Conservation (phyloP, 2,888 invertebrate genomes). For the Rhamphomyia laevipes region DNA sequence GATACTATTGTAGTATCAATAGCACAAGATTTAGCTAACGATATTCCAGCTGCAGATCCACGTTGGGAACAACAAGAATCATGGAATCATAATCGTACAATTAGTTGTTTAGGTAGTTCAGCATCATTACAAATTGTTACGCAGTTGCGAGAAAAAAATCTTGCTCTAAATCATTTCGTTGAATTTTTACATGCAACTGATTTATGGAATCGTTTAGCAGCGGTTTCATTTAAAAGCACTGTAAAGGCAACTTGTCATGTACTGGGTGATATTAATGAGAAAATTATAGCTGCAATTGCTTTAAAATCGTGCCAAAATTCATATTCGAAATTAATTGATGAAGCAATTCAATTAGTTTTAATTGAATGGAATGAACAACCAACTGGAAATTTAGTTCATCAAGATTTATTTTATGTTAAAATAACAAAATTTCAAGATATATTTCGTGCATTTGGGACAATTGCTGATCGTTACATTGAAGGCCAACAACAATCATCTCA, state of each 20-base stretch:
- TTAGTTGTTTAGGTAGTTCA: constrained; percentile 52
- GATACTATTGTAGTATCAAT: constrained; percentile 49
- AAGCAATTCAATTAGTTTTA: constrained; percentile 45
- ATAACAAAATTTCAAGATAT: constrained; percentile 54
- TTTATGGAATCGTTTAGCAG: constrained; percentile 44
- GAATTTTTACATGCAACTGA: constrained; percentile 60
- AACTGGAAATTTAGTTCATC: constrained; percentile 46
- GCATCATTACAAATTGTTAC: constrained; percentile 72
- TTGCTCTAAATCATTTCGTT: constrained; percentile 63
- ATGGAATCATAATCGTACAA: constrained; percentile 27
- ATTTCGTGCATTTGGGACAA: constrained; percentile 48
- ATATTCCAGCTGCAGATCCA: constrained; percentile 82
- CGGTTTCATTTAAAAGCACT: constrained; percentile 27
- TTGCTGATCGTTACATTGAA: constrained; percentile 47
- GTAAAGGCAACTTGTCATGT: constrained; percentile 39
- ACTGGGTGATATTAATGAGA: constrained; percentile 67
- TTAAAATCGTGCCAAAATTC: constrained; percentile 49
- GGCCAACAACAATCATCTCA: constrained; percentile 46
- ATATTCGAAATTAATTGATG: constrained; percentile 39
- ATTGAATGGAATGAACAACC: constrained; percentile 36
- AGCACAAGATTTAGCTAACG: constrained; percentile 70
- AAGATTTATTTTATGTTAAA: constrained; percentile 65
- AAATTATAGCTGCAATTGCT: constrained; percentile 60
- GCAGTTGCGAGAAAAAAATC: constrained; percentile 79
- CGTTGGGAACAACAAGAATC: constrained; percentile 38